Evolutionary conservation across 2,113 vertebrate species (phyloP).

Genomic region (Cyanoramphus novaezelandiae): DNA sequence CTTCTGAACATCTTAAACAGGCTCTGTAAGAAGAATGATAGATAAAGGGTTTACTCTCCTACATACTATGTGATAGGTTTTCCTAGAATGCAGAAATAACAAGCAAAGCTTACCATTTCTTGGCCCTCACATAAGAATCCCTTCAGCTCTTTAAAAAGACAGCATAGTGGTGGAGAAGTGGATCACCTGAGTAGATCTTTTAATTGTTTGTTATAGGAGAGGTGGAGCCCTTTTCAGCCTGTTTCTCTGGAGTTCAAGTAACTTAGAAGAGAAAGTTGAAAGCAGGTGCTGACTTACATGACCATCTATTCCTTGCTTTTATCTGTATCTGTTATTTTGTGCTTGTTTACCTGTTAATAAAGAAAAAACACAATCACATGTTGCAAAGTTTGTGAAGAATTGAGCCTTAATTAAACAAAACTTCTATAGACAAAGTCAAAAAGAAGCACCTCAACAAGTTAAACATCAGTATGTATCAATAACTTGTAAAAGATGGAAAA

Average conservation of each 20-base stretch:
- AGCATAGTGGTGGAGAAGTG: rapidly evolving
- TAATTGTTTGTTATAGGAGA: neutral
- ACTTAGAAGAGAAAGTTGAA: neutral
- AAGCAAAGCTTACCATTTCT: neutral
- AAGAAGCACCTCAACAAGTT: neutral
- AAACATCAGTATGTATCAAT: slow-evolving; percentile 1
- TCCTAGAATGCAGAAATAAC: neutral
- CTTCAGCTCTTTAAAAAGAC: neutral
- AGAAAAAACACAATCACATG: neutral
- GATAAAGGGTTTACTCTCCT: neutral
- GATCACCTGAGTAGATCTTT: neutral
- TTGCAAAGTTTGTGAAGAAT: neutral
- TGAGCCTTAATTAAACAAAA: neutral
- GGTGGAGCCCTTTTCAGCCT: neutral
- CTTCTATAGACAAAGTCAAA: neutral
- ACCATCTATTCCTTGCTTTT: neutral
- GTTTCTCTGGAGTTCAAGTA: neutral
- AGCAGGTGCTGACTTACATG: neutral
- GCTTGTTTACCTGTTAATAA: neutral
- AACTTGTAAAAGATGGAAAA: slow-evolving; percentile 2
- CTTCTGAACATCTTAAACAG: neutral
- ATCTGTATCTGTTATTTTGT: neutral
- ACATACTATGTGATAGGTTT: neutral
- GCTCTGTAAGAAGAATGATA: neutral
- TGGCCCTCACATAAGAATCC: neutral